phyloP scores from a whole-genome alignment of 2,797 vertebrate species.

The Gallinago stenura region DNA sequence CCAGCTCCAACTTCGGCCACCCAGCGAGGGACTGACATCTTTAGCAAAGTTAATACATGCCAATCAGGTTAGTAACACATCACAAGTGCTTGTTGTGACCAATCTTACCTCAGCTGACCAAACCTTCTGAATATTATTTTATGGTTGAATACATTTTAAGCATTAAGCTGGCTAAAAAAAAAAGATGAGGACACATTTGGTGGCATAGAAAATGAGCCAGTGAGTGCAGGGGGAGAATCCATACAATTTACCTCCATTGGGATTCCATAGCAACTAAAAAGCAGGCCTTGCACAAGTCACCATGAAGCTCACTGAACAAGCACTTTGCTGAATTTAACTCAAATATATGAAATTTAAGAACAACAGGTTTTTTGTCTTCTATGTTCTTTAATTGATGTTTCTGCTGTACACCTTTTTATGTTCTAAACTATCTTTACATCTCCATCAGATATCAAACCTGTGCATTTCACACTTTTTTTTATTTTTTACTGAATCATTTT shows the following conservation, averaged over 20 bases:
- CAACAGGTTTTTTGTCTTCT: rapidly evolving
- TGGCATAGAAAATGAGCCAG: background rate
- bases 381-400: background rate
- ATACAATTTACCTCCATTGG: background rate
- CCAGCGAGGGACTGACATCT: background rate
- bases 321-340: background rate
- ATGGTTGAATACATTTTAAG: background rate
- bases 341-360: background rate
- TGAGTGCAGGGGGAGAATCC: background rate
- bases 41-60: conserved; percentile 20
- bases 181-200: background rate
- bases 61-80: conserved; percentile 20
- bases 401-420: background rate
- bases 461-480: rapidly evolving
- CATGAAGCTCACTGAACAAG: background rate
- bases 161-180: background rate
- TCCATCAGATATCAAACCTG: background rate
- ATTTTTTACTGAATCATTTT: background rate
- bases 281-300: background rate
- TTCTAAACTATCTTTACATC: background rate
- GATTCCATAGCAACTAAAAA: background rate
- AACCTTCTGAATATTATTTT: background rate
- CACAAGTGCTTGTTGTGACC: background rate
- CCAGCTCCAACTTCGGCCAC: background rate
- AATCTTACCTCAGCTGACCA: background rate